A percentile compares a stretch with the other conserved stretches of the same genome.
These are phyloP conservation scores for Tetranychus piercei DNA, from an alignment of 2,888 invertebrate species.

Conservation along the genomic window DNA sequence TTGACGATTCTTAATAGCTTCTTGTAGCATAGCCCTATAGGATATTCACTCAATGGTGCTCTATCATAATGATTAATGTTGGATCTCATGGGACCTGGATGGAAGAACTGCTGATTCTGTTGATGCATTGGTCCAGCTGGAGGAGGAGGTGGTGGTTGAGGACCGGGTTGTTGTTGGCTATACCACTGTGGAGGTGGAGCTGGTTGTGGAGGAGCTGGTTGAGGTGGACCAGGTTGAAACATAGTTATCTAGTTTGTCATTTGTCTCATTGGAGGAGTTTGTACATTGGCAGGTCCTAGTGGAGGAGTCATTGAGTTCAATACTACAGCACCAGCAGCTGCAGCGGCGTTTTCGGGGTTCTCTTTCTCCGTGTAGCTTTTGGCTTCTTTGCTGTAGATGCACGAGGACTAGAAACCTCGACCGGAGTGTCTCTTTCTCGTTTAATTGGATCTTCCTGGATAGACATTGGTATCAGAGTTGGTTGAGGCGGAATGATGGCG, in stretches of 20 bases:
- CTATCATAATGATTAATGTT: background rate
- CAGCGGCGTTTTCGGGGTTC: constrained; percentile 30
- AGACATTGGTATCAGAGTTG: background rate
- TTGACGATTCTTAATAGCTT: background rate
- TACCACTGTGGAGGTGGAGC: background rate
- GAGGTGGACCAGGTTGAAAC: constrained; percentile 17
- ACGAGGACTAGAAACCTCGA: constrained; percentile 45
- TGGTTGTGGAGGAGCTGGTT: constrained; percentile 17
- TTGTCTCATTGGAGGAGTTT: constrained; percentile 3
- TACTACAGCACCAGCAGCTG: constrained; percentile 27
- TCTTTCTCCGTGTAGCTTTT: constrained; percentile 34
- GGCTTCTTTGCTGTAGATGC: constrained; percentile 35
- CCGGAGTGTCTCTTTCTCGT: constrained; percentile 42
- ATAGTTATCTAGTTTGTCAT: background rate
- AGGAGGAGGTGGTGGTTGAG: background rate
- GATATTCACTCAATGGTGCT: background rate
- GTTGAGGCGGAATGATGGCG: constrained; percentile 3
- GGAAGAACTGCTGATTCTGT: background rate
- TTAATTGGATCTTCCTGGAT: constrained; percentile 41
- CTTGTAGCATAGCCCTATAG: background rate
- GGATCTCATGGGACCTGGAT: background rate
- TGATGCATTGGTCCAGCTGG: background rate
- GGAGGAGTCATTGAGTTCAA: background rate
- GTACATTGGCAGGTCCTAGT: background rate
- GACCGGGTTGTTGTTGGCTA: constrained; percentile 5